Percentiles rank a stretch among this genome's conserved stretches.
Evolutionary conservation across 2,797 vertebrate species (phyloP).

Genomic region (Pteropus rufus): DNA sequence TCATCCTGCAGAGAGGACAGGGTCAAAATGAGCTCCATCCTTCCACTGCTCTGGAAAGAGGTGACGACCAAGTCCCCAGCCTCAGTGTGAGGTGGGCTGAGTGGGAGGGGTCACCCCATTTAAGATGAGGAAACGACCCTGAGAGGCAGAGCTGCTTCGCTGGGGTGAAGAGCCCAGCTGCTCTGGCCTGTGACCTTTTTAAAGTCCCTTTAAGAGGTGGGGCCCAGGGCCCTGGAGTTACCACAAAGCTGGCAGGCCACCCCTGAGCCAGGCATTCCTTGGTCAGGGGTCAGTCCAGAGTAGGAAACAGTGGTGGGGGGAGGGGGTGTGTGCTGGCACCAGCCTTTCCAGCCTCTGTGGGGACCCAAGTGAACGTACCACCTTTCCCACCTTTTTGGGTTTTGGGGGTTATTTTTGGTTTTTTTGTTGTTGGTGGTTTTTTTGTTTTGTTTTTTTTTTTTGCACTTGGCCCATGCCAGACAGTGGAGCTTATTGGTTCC

Average conservation of each 20-base stretch:
- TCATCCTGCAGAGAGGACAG: background rate
- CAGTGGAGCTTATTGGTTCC: background rate
- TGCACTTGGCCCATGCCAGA: constrained; percentile 61
- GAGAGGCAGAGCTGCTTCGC: background rate
- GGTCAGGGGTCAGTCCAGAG: too few species aligned
- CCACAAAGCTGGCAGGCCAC: too few species aligned
- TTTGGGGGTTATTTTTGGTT: too few species aligned
- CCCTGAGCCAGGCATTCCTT: too few species aligned
- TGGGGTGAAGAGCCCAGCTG: background rate
- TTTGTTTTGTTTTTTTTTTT: background rate
- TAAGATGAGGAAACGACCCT: background rate
- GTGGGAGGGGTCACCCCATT: background rate
- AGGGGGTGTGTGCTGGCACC: too few species aligned
- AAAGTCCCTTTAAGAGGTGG: background rate
- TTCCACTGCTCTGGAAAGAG: background rate
- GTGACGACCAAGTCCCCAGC: background rate
- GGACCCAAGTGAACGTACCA: too few species aligned
- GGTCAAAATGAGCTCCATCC: background rate
- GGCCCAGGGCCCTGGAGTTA: background rate
- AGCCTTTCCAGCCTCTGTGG: too few species aligned
- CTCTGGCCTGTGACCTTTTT: background rate
- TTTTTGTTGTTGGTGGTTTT: too few species aligned
- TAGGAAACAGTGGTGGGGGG: too few species aligned
- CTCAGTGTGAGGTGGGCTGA: background rate
- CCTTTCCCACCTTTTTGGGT: too few species aligned